These are phyloP conservation scores for Acridotheres tristis DNA, from an alignment of 2,797 vertebrate genomes.

Conservation along the genomic window DNA sequence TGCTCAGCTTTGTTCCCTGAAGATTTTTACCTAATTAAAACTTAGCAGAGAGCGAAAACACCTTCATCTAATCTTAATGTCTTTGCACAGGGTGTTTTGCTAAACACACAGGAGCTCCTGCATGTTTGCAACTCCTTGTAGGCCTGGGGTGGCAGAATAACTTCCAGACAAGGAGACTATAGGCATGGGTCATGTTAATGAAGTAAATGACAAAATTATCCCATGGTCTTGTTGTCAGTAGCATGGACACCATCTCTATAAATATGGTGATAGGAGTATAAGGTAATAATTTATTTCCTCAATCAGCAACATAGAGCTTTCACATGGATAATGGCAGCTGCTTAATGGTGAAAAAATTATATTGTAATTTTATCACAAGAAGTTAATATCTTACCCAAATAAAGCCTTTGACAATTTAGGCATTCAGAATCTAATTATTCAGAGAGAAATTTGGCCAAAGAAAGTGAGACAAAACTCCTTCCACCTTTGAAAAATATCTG, in stretches of 20 bases:
- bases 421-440: neutral
- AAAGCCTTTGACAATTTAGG: neutral
- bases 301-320: neutral
- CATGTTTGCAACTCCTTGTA: neutral
- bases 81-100: neutral
- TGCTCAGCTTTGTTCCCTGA: conserved; percentile 10
- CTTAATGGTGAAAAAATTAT: neutral
- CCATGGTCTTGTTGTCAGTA: neutral
- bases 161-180: neutral
- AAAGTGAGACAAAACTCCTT: neutral
- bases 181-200: neutral
- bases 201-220: neutral
- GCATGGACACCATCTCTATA: neutral
- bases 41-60: neutral
- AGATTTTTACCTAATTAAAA: conserved; percentile 44
- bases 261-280: neutral
- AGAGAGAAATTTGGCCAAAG: neutral
- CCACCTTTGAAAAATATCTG: neutral
- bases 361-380: neutral
- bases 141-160: neutral
- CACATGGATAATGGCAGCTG: neutral
- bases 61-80: neutral
- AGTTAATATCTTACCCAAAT: conserved; percentile 16
- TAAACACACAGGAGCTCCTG: neutral
- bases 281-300: neutral